Evolutionary conservation across 1,140 invertebrate species (phyloP).

Genomic region (Globodera rostochiensis): DNA sequence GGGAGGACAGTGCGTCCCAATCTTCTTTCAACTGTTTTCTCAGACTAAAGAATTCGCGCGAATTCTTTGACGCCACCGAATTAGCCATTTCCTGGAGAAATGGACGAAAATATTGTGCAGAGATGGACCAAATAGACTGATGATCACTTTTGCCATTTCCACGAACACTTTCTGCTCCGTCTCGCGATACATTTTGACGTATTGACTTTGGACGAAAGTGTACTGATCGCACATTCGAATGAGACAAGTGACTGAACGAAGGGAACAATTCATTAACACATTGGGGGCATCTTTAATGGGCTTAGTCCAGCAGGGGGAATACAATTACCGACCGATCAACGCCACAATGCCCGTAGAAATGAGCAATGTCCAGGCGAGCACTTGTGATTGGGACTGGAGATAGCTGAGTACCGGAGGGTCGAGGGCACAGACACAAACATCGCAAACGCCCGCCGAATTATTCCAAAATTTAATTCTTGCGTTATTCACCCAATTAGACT

Average conservation of each 20-base stretch:
- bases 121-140: not conserved
- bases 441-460: slow-evolving; percentile 40
- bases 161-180: slow-evolving; percentile 54
- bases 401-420: slow-evolving; percentile 26
- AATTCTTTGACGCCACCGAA: slow-evolving; percentile 29
- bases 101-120: not conserved
- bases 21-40: slow-evolving; percentile 33
- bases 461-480: not conserved
- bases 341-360: slow-evolving; percentile 40
- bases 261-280: not conserved
- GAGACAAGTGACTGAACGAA: slow-evolving; percentile 50
- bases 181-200: slow-evolving; percentile 55
- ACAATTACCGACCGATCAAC: slow-evolving; percentile 28
- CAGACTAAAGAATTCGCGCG: slow-evolving; percentile 31
- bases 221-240: slow-evolving; percentile 60
- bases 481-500: not conserved
- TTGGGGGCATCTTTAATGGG: not conserved
- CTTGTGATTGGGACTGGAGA: slow-evolving; percentile 49
- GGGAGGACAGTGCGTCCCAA: slow-evolving; percentile 40
- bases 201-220: slow-evolving; percentile 54
- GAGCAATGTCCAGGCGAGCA: slow-evolving; percentile 42
- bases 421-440: slow-evolving; percentile 37
- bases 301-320: not conserved
- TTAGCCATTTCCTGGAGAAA: slow-evolving; percentile 31
- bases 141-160: slow-evolving; percentile 46